A percentile compares a stretch with the other conserved stretches of the same genome.
These are phyloP conservation scores for Montipora efflorescens DNA, from an alignment of 64 coral and sea anemone species.

Conservation along the genomic window DNA sequence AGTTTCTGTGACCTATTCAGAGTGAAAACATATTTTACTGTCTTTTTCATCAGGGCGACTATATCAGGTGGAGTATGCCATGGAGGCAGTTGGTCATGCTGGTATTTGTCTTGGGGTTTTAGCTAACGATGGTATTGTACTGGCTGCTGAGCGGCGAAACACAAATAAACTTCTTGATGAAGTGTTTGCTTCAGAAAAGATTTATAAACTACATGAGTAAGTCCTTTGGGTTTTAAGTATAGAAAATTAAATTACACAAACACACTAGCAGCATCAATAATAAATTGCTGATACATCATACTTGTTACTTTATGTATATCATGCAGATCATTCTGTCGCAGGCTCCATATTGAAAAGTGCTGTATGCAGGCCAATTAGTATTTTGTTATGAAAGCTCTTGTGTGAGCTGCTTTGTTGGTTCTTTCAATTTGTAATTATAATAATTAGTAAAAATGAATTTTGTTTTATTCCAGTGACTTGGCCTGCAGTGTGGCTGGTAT, in stretches of 20 bases:
- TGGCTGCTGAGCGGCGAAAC: conserved; percentile 94
- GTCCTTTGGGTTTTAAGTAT: not conserved
- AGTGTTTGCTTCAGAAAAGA: conserved; percentile 98
- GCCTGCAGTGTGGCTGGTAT: conserved; percentile 99
- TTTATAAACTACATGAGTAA: conserved; percentile 99
- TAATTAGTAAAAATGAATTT: not conserved
- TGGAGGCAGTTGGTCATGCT: conserved; percentile 98
- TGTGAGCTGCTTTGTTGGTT: too few species aligned
- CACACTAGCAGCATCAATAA: too few species aligned
- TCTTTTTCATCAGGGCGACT: conserved; percentile 76
- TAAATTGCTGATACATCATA: too few species aligned
- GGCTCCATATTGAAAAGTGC: too few species aligned
- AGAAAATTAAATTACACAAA: too few species aligned
- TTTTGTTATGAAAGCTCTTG: too few species aligned
- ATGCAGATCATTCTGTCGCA: too few species aligned
- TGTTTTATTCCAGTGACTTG: conserved; percentile 77
- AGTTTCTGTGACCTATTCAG: too few species aligned
- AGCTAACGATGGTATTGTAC: conserved; percentile 94
- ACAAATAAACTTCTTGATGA: conserved; percentile 98
- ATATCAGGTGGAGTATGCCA: conserved; percentile 99
- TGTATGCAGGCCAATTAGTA: too few species aligned
- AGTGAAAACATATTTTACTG: not conserved
- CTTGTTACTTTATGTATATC: too few species aligned
- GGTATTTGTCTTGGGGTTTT: conserved; percentile 97
- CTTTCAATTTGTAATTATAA: not conserved